Evolutionary conservation across 2,888 invertebrate species (phyloP).

Genomic region (Hyposoter didymator): DNA sequence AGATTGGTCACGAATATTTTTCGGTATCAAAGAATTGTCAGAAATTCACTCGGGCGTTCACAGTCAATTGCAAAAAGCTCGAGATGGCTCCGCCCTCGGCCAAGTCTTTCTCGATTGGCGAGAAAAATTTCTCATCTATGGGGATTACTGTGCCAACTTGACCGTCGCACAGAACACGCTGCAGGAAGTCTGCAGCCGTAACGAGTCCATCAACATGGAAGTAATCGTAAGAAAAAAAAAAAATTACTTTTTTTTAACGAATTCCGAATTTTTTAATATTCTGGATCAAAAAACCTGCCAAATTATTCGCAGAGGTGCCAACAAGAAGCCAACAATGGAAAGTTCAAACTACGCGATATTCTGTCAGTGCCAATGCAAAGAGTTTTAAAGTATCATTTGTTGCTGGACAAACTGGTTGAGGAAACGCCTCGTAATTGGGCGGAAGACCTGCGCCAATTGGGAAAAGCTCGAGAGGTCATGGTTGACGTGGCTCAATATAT

Average conservation of each 20-base stretch:
- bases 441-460: conserved; percentile 93
- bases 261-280: conserved; percentile 54
- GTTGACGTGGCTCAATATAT: conserved; percentile 98
- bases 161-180: conserved; percentile 94
- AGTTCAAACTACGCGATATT: conserved; percentile 97
- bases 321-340: conserved; percentile 96
- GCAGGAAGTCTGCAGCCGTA: conserved; percentile 90
- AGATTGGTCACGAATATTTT: conserved; percentile 93
- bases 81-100: conserved; percentile 85
- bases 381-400: conserved; percentile 97
- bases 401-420: conserved; percentile 95
- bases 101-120: conserved; percentile 96
- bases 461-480: conserved; percentile 97
- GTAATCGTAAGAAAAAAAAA: conserved; percentile 86
- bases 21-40: conserved; percentile 94
- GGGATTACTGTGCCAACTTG: conserved; percentile 97
- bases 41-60: conserved; percentile 95
- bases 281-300: neutral
- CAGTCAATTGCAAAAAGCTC: conserved; percentile 91
- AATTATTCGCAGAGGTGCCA: conserved; percentile 92
- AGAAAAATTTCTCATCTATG: conserved; percentile 96
- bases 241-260: too few species aligned
- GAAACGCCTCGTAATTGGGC: conserved; percentile 94
- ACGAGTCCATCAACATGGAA: conserved; percentile 88
- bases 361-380: conserved; percentile 99